Base-by-base conservation (phyloP, 2,113 vertebrate genomes). In the Craseonycteris thonglongyai region DNA sequence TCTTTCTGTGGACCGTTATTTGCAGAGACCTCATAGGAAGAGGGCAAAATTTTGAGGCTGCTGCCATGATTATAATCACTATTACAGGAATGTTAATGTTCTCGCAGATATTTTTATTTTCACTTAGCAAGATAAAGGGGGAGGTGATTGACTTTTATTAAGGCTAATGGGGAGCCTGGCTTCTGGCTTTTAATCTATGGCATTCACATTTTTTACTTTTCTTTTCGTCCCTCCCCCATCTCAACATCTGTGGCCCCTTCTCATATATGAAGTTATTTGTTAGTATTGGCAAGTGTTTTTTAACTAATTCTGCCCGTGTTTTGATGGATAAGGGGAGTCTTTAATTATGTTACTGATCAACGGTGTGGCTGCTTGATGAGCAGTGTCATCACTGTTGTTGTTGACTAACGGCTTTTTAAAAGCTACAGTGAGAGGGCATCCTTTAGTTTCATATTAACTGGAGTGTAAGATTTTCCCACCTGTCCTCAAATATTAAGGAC, bases 101-200 rank as follows among this genome's bases (percentile, higher is more conserved):
- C 35, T 47, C 40, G 63, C 13, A 87, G 86, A 59, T 74, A 88
- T 56, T 97, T 96, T 96, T 93, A 59, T 89, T 96, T 95, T 86
- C 54, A 61, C 19, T 86, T 40, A 86, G 14, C 22, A 49, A 86
- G 89, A 91, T 42, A 80, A 45, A 91, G 49, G 58, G 28, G 42
- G 42, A 42, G 54, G 19, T 26, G 54, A 35, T 1, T 78, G 69
- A 47, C 40, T 71, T 93, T 83, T 66, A 75, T 69, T 75, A 42
- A 91, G 58, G 63, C 18, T n/a, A 54, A 68, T 38, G 49, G 6
- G 56, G n/a, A 85, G 38, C 18, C 74, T 78, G 85, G 30, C 13
- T 93, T 92, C 63, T 10, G 12, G 69, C 59, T 86, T 86, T 47
- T 68, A 79, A 68, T 86, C n/a, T 69, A 2, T 9, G 0, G 26